Base-by-base conservation (phyloP, 2,888 invertebrate species). In the Diarsia dahlii region DNA sequence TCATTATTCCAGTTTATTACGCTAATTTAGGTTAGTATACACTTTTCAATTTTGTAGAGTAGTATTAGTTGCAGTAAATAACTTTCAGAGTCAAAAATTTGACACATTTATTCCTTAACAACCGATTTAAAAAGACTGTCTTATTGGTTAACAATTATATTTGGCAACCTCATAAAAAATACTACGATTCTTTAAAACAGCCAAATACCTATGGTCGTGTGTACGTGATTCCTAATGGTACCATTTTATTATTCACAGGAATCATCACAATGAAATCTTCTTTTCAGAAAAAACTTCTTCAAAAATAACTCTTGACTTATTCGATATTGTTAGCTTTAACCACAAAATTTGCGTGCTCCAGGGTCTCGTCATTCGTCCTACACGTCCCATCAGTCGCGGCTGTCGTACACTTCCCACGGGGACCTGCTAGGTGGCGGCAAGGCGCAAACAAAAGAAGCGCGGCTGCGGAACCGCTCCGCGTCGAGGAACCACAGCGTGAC, bases 331-430 rank as follows among this genome's bases (percentile, higher is more conserved):
- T 54, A 48, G 15, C 10, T n/a, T 50, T 23, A 63, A 39, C 4
- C 54, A 48, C 18, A 0, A 20, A 8, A 12, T 20, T 50, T 34
- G 9, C 20, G 34, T 66, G 39, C 60, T 76, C 18, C 96, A 97
- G 98, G 98, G 89, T 98, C 99, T 86, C 97, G 99, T 88, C 99
- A 99, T 95, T 99, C 99, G 87, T 99, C 99, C 89, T 99, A 99
- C 96, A 99, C 99, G 88, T 99, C 99, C 81, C 99, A 99, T 94
- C 99, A 99, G 91, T 99, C 99, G 77, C 97, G 99, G 89, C 97
- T 99, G 91, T 99, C 99, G 76, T 99, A 99, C 95, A 99, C 99
- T 84, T 99, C 99, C 54, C 99, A 99, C 95, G 99, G 98, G 70
- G 99, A 99, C 97, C 97, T 99, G 87, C 97, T 99, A 88, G 98